A percentile compares a stretch with the other conserved stretches of the same genome.
Conservation (phyloP, 1,140 invertebrate species). For the Bombus confusus region DNA sequence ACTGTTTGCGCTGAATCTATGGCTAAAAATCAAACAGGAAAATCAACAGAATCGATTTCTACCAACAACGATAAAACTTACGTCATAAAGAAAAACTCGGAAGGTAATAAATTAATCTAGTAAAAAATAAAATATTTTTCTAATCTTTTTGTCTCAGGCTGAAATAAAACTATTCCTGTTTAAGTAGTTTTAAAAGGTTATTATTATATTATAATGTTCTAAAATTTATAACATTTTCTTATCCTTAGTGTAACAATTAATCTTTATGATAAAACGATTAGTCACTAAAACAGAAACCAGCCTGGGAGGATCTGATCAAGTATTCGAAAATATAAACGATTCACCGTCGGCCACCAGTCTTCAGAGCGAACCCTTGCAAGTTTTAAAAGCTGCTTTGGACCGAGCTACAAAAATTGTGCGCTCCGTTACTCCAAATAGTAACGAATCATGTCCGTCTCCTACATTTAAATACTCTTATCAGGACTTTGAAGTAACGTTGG, state of each 20-base stretch:
- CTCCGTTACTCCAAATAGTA: slow-evolving; percentile 38
- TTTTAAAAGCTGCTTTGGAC: slow-evolving; percentile 71
- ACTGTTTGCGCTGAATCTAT: neutral
- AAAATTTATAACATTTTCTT: neutral
- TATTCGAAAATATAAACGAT: neutral
- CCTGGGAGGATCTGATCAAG: neutral
- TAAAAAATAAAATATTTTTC: neutral
- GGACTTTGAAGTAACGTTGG: slow-evolving; percentile 21
- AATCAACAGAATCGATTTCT: neutral
- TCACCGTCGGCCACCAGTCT: neutral
- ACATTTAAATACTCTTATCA: slow-evolving; percentile 19
- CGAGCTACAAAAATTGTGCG: slow-evolving; percentile 71
- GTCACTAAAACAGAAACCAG: slow-evolving; percentile 5
- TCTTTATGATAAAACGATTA: slow-evolving; percentile 14
- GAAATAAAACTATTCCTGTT: neutral
- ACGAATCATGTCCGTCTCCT: slow-evolving; percentile 18
- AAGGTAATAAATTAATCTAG: neutral
- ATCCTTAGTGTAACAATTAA: neutral
- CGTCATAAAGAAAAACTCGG: slow-evolving; percentile 19
- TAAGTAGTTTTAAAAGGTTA: neutral
- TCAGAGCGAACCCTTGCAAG: slow-evolving; percentile 54
- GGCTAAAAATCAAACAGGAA: neutral
- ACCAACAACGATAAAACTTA: slow-evolving; percentile 53
- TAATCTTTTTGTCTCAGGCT: neutral
- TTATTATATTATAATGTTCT: neutral